Evolutionary conservation across 2,797 vertebrate genomes (phyloP), one percentile per base, ranked within the genome.

Genomic region (Chrosomus eos): DNA sequence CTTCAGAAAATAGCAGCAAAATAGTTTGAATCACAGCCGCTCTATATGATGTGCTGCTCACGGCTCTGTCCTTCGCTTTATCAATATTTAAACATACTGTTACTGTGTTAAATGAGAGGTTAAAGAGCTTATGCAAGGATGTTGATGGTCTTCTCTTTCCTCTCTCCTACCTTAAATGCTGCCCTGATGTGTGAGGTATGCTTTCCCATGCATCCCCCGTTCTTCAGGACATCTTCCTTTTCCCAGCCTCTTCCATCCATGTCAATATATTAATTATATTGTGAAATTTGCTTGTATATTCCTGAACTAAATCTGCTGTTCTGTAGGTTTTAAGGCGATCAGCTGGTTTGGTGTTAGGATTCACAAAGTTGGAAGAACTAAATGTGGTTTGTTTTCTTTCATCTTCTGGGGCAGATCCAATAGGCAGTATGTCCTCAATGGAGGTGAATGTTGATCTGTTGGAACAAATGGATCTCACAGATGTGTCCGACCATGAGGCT

Each of bases 401-500:
- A 7, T 64, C 6, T 31, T 31, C n/a, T 64, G 48, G 51, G 28
- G 26, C 86, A 95, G 94, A 88, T 75, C 76, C 89, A 73, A 23
- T 83, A 77, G 91, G 72, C 43, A 87, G 90, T 38, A 91, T 96
- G 96, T 96, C 96, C 0, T 96, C 96, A 83, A 96, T 96, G 96
- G 95, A 97, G 85, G 93, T 96, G 82, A 95, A 95, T 0, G 94
- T 97, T 74, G 96, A 97, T 83, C 91, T 95, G 92, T 91, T 99
- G 93, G 98, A 99, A 89, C 97, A 99, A 90, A 96, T 99, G 96
- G 96, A 97, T 1, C 91, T 99, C 0, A 95, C 96, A 84, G 97
- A 98, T 82, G 89, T 96, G 43, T 97, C 96, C 4, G 98, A 99
- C 92, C 97, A 97, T 85, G 97, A 99, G 91, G 97, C 98, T n/a